Evolutionary conservation across 2,888 invertebrate genomes (phyloP).

Genomic region (Ceriagrion tenellum): DNA sequence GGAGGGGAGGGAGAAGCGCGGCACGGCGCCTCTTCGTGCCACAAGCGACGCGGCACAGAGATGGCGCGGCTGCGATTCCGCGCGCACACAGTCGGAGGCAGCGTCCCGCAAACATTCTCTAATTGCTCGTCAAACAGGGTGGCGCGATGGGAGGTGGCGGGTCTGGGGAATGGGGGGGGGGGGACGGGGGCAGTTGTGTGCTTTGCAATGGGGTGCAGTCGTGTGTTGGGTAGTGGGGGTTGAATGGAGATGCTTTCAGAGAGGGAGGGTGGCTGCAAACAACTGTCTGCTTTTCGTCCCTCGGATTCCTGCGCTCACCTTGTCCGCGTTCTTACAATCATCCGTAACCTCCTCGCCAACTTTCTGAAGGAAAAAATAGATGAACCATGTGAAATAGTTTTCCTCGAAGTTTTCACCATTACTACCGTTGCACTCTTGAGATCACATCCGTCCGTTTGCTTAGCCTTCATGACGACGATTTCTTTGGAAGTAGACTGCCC

Average conservation of each 20-base stretch:
- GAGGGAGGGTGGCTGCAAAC: background rate
- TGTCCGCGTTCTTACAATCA: background rate
- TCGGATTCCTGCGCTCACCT: background rate
- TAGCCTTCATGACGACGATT: no score
- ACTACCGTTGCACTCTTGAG: no score
- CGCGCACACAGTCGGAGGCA: background rate
- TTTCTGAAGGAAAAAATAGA: background rate
- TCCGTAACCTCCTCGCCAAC: background rate
- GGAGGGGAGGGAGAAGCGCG: background rate
- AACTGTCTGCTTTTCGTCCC: background rate
- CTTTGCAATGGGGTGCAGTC: background rate
- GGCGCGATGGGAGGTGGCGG: background rate
- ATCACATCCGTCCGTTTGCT: no score
- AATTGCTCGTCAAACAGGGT: constrained; percentile 60
- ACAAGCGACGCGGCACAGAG: background rate
- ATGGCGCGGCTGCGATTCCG: background rate
- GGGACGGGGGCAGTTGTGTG: background rate
- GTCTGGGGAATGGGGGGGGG: background rate
- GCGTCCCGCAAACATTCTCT: constrained; percentile 52
- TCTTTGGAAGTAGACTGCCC: no score
- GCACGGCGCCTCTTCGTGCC: background rate
- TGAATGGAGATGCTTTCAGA: background rate
- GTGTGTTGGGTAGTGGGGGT: background rate
- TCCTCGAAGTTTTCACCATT: no score
- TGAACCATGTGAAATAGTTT: no score